Conservation (phyloP, 2,888 invertebrate genomes). For the Heliconius charithonia region DNA sequence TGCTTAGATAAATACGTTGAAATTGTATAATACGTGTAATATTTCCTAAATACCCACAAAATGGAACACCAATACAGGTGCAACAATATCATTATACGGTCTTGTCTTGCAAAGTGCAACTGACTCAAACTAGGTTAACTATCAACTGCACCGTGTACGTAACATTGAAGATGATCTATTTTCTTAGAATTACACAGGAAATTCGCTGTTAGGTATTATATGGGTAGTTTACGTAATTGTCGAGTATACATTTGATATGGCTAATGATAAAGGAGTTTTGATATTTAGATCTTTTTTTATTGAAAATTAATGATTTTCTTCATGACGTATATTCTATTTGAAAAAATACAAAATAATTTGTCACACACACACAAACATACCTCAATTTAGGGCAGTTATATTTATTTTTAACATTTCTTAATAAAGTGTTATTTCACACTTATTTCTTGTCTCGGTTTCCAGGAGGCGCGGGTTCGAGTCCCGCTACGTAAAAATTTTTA, state of each 20-base stretch:
- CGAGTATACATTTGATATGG: neutral
- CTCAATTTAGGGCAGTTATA: neutral
- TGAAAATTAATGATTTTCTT: neutral
- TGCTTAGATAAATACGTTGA: neutral
- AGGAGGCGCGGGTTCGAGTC: too few relatives aligned
- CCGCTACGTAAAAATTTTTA: too few relatives aligned
- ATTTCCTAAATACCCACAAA: neutral
- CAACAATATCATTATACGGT: neutral
- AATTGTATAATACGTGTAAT: too few relatives aligned
- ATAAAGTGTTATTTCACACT: too few relatives aligned
- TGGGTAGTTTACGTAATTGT: neutral
- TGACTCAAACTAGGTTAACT: slow-evolving; percentile 21
- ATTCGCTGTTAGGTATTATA: slow-evolving; percentile 5
- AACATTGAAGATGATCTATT: slow-evolving; percentile 19
- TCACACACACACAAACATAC: neutral
- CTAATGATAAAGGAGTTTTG: neutral
- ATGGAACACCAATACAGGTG: neutral
- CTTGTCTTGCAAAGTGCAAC: neutral
- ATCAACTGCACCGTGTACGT: slow-evolving; percentile 10
- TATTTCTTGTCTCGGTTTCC: too few relatives aligned
- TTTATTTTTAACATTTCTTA: too few relatives aligned
- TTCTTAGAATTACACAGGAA: slow-evolving; percentile 27
- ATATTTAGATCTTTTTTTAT: neutral
- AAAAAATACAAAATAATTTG: neutral
- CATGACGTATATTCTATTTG: too few relatives aligned